A percentile compares a stretch with the other conserved stretches of the same genome.
Evolutionary conservation across 2,797 vertebrate genomes (phyloP).

Genomic region (Pelodytes ibericus): DNA sequence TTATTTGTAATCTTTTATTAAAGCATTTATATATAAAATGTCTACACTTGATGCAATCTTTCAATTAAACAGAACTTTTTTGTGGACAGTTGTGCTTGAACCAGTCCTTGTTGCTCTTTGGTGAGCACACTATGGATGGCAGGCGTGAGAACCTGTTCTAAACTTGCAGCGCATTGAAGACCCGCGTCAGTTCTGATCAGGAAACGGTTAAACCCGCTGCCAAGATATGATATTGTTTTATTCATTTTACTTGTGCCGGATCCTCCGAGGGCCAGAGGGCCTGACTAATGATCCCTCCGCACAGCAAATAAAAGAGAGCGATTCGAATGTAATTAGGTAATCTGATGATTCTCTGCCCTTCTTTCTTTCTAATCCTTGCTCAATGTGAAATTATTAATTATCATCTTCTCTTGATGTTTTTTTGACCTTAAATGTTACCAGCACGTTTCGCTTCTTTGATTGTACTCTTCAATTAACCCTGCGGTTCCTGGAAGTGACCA

Average conservation of each 20-base stretch:
- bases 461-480: background rate
- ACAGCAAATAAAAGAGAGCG: conserved; percentile 22
- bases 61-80: too few species aligned
- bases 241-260: background rate
- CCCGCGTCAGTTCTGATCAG: background rate
- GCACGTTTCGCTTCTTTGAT: background rate
- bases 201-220: background rate
- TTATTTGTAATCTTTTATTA: too few species aligned
- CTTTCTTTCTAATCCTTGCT: conserved; percentile 4
- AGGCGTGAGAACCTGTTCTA: too few species aligned
- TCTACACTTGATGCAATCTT: too few species aligned
- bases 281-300: conserved; percentile 1
- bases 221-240: background rate
- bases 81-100: too few species aligned
- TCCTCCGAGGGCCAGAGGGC: background rate
- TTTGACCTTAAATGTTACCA: background rate
- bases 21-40: too few species aligned
- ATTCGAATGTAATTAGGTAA: conserved; percentile 24
- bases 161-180: too few species aligned
- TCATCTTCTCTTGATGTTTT: conserved; percentile 13
- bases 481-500: background rate
- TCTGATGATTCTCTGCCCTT: conserved; percentile 25
- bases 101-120: too few species aligned
- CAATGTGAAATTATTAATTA: conserved; percentile 21
- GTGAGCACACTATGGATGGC: too few species aligned